These are phyloP conservation scores for Xenopus laevis DNA, from an alignment of 2,113 vertebrate species.

Conservation along the genomic window DNA sequence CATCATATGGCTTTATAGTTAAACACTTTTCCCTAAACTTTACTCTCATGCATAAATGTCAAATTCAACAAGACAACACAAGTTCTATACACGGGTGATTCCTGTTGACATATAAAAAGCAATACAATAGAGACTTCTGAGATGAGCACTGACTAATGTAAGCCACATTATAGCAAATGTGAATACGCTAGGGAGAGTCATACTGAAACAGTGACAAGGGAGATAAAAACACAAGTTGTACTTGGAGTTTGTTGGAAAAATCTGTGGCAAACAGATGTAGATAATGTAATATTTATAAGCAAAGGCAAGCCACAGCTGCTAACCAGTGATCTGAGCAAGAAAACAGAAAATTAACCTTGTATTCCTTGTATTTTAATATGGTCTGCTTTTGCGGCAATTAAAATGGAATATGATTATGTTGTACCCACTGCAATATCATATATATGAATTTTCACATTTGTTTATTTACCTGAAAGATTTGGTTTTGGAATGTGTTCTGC, in stretches of 20 bases:
- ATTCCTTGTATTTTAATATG: too few species aligned
- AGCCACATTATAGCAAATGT: neutral
- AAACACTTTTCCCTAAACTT: neutral
- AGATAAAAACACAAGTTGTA: neutral
- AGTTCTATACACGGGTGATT: neutral
- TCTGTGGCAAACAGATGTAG: neutral
- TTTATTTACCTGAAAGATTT: too few species aligned
- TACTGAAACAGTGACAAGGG: neutral
- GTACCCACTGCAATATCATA: too few species aligned
- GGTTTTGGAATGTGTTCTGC: too few species aligned
- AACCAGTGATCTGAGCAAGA: neutral
- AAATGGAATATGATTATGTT: too few species aligned
- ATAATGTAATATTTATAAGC: constrained; percentile 1
- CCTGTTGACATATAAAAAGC: neutral
- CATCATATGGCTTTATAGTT: too few species aligned
- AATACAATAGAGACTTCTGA: neutral
- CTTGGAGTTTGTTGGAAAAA: neutral
- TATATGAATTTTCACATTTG: too few species aligned
- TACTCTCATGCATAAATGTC: neutral
- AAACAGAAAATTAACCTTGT: neutral
- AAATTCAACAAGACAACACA: neutral
- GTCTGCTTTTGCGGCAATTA: too few species aligned
- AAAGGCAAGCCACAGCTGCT: neutral
- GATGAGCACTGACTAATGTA: neutral
- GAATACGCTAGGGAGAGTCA: neutral